These are phyloP conservation scores for Polypterus senegalus DNA, from an alignment of 2,113 vertebrate genomes.

Conservation along the genomic window DNA sequence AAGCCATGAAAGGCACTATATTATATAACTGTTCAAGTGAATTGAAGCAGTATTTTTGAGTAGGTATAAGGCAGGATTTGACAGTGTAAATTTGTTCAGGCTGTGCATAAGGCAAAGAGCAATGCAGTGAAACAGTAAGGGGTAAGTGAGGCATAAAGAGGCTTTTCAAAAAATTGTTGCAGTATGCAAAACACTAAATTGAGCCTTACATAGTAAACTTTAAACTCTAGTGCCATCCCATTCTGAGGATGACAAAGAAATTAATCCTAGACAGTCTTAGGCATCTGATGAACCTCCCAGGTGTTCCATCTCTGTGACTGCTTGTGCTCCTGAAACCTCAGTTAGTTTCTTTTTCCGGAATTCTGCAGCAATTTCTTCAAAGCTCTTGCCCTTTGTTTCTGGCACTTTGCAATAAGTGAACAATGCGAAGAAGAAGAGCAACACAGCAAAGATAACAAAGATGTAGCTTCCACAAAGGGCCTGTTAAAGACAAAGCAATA, in stretches of 20 bases:
- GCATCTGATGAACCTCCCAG: constrained; percentile 49
- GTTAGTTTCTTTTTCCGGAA: constrained; percentile 57
- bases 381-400: constrained; percentile 85
- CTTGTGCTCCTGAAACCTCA: neutral
- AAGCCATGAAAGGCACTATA: no score
- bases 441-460: constrained; percentile 67
- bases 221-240: neutral
- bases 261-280: constrained; percentile 27
- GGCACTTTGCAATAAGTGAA: constrained; percentile 75
- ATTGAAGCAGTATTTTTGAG: no score
- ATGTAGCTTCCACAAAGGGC: constrained; percentile 57
- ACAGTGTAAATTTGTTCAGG: no score
- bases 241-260: neutral
- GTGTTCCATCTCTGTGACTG: constrained; percentile 59
- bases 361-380: constrained; percentile 72
- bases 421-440: constrained; percentile 65
- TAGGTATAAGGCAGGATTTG: no score
- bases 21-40: no score
- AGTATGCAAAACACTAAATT: neutral
- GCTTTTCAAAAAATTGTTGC: neutral
- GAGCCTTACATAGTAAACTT: neutral
- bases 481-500: constrained; percentile 35
- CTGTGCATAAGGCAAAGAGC: no score
- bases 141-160: neutral
- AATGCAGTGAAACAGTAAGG: neutral